Base-by-base conservation (phyloP, 1,140 invertebrate species). In the Papilio machaon region DNA sequence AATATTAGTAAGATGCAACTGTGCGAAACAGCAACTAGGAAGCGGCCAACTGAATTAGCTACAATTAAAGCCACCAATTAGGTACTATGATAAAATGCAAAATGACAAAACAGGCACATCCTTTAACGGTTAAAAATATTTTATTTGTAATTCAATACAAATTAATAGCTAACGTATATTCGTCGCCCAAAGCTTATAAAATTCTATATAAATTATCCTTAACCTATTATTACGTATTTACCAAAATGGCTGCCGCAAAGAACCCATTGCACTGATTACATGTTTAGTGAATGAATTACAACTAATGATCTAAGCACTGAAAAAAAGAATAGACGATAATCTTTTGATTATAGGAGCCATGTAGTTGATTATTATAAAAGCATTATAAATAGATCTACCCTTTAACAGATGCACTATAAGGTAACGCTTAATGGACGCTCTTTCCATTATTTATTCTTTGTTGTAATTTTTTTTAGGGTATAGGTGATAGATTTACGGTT, bases 321-420 rank as follows among this genome's bases (percentile, higher is more conserved):
- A 92, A 93, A 93, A 93, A 93, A 85, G 88, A 90, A 85, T 86
- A 84, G 83, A 80, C 70, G 83, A 84, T 89, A 91, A 93, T 91
- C 88, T 88, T 73, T 82, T 91, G 89, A 91, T 91, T 93, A 91
- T 89, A 89, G 86, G 84, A 86, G 82, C 73, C 75, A 80, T 82
- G 75, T 85, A 35, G 75, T 77, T 84, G 73, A 85, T 83, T 79
- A 92, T 93, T 93, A 91, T 91, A 92, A 93, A 85, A 85, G 87
- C 88, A 93, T 93, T 93, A 93, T 87, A 90, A 90, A 89, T 83
- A 82, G 85, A 91, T 91, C 87, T 91, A 91, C 88, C 89, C 90
- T 86, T 90, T 88, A 87, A 85, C 87, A 88, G 87, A 87, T 88
- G 86, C 79, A 83, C 73, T 84, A 79, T 82, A 84, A 83, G 82